phyloP scores from a whole-genome alignment of 2,888 invertebrate genomes.

The Holacanthella duospinosa region DNA sequence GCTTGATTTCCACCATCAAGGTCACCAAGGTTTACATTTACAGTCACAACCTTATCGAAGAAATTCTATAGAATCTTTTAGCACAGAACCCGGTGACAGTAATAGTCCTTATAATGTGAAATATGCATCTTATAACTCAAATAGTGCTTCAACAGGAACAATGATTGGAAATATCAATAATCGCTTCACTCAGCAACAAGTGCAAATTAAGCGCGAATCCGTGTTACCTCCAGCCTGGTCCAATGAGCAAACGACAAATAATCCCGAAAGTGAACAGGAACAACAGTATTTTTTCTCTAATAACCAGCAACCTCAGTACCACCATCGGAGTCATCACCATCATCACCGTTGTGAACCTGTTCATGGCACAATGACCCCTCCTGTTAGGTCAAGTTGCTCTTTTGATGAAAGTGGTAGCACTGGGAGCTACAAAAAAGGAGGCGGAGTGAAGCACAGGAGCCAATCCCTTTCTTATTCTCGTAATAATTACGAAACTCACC shows the following conservation, averaged over 20 bases:
- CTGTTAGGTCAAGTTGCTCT: neutral
- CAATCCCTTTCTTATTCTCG: conserved; percentile 4
- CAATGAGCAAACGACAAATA: neutral
- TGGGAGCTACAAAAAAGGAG: neutral
- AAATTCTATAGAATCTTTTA: conserved; percentile 37
- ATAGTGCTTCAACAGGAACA: neutral
- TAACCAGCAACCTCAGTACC: neutral
- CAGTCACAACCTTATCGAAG: conserved; percentile 27
- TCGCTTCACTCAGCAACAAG: neutral
- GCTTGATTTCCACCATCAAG: conserved; percentile 8
- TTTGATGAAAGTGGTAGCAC: neutral
- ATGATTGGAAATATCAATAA: neutral
- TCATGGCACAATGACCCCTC: neutral
- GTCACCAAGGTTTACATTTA: conserved; percentile 12
- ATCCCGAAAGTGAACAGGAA: neutral
- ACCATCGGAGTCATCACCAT: neutral
- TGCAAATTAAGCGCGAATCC: neutral
- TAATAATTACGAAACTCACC: neutral
- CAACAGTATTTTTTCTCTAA: neutral
- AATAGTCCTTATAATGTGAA: conserved; percentile 20
- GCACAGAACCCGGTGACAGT: conserved; percentile 32
- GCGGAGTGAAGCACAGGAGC: neutral
- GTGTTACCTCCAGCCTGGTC: neutral
- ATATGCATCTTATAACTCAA: conserved; percentile 9
- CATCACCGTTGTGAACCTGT: neutral